Conservation (phyloP, 2,888 invertebrate species). For the Portevinia maculata region DNA sequence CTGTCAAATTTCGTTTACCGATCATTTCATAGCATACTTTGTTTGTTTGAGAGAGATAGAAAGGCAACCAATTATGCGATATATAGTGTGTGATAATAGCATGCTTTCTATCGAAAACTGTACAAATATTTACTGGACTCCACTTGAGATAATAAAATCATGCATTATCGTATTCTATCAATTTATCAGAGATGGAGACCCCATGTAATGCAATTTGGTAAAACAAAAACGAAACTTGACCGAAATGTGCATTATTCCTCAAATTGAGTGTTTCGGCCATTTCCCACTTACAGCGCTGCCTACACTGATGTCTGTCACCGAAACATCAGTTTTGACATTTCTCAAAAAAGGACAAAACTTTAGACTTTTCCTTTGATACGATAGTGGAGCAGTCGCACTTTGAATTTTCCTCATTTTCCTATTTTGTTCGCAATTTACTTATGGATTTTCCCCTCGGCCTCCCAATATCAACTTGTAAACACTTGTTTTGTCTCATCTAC, state of each 20-base stretch:
- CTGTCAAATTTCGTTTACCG: no score
- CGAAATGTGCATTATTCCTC: not conserved
- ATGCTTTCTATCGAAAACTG: no score
- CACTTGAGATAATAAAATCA: no score
- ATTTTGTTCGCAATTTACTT: slow-evolving; percentile 39
- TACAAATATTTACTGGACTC: no score
- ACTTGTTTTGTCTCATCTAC: slow-evolving; percentile 66
- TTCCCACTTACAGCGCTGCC: not conserved
- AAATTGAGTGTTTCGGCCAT: slow-evolving; percentile 6
- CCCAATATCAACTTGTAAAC: slow-evolving; percentile 49
- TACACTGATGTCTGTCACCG: not conserved
- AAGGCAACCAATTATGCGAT: no score
- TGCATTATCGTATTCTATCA: no score
- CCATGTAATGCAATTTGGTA: not conserved
- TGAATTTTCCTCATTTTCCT: slow-evolving; percentile 43
- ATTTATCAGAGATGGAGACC: no score
- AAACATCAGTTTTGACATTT: slow-evolving; percentile 49
- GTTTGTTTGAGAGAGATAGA: no score
- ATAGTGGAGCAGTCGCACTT: slow-evolving; percentile 62
- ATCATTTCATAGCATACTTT: no score
- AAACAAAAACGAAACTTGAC: not conserved
- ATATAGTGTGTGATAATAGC: no score
- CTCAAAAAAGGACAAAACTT: slow-evolving; percentile 43
- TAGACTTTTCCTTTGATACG: not conserved
- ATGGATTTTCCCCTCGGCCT: slow-evolving; percentile 50